Evolutionary conservation across 2,888 invertebrate genomes (phyloP).

Genomic region (Notodonta dromedarius): DNA sequence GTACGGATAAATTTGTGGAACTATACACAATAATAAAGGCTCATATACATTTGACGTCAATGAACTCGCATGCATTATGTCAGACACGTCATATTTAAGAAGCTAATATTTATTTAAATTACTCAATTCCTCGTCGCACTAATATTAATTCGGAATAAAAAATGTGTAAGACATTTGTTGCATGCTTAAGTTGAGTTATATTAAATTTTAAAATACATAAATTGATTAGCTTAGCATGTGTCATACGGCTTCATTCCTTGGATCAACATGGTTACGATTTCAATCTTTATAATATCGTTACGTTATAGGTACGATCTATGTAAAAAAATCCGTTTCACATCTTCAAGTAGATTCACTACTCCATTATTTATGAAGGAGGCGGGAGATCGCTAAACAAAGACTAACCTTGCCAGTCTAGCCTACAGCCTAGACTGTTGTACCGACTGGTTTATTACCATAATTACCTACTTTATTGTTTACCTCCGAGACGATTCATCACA

Average conservation of each 20-base stretch:
- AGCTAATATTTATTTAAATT: background rate
- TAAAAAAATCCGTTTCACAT: too few species aligned
- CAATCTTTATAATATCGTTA: too few species aligned
- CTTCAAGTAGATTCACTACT: constrained; percentile 6
- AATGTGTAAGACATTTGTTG: background rate
- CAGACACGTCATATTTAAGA: background rate
- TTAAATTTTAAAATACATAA: too few species aligned
- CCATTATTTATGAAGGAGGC: constrained; percentile 10
- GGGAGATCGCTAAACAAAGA: constrained; percentile 6
- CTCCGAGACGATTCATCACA: background rate
- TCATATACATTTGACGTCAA: constrained; percentile 2
- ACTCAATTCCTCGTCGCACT: background rate
- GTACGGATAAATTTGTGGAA: background rate
- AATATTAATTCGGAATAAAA: background rate
- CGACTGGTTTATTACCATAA: constrained; percentile 25
- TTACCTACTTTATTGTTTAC: constrained; percentile 37
- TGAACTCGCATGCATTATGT: constrained; percentile 1
- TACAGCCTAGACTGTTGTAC: constrained; percentile 29
- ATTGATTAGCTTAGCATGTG: too few species aligned
- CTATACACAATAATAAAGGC: background rate
- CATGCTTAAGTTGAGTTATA: too few species aligned
- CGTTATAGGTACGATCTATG: too few species aligned
- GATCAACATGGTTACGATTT: too few species aligned
- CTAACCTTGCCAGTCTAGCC: constrained; percentile 39
- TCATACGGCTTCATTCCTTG: too few species aligned